Base-by-base conservation (phyloP, 2,797 vertebrate genomes). In the Parotocinclus haroldoi region DNA sequence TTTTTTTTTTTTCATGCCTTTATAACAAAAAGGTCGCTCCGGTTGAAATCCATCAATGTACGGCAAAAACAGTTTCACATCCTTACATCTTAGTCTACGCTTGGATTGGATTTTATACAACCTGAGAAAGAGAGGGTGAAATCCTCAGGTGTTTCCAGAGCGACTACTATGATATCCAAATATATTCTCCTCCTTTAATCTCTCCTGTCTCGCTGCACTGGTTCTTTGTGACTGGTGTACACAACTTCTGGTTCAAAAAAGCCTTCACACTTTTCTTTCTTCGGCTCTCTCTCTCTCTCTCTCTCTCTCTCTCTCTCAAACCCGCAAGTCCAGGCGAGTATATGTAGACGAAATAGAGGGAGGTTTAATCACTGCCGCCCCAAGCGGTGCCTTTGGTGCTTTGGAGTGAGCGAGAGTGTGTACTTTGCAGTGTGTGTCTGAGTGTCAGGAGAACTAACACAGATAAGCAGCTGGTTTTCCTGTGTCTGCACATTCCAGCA, bases 401-500 rank as follows among this genome's bases (percentile, higher is more conserved):
- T 48, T 3, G 14, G 12, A 48, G 46, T 48, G 13, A 13, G 46
- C n/a, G 13, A 13, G 46, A 11, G 46, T 42, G 40, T 48, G 49
- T 42, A 18, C 49, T 40, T 45, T 40, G n/a, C 46, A 40, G 58
- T 19, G 18, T 46, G n/a, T 9, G 60, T 36, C 82, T 73, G 86
- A 87, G 82, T 80, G 80, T 82, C 81, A 84, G 76, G 74, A 77
- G 63, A 52, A 79, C 79, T 81, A 86, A 85, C 46, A 72, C 76
- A 84, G 86, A 87, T 79, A 89, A 79, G 84, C 83, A 87, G 82
- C 82, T 73, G 51, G 74, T 80, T 84, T 77, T 82, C 79, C 78
- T 78, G 70, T 84, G 81, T 88, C 82, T 86, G 83, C 76, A 69
- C 83, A 88, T 86, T 88, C 86, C 81, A 52, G 68, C 72, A 80